Evolutionary conservation across 2,888 invertebrate genomes (phyloP).

Genomic region (Epinotia bilunana): DNA sequence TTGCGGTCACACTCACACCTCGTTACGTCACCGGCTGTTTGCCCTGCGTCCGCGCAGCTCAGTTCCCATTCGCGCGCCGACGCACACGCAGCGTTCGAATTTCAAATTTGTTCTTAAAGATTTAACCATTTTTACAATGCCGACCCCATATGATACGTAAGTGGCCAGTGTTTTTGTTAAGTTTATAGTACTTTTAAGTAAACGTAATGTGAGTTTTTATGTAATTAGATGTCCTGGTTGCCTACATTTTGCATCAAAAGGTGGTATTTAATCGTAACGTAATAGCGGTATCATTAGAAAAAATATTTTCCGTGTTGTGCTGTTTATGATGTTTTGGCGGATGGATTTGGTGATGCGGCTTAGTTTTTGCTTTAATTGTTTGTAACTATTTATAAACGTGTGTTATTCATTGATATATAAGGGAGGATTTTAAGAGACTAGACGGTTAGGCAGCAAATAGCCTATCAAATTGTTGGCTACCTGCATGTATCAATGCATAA

Average conservation of each 20-base stretch:
- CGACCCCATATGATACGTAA: conserved; percentile 49
- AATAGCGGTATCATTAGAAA: background rate
- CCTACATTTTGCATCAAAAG: background rate
- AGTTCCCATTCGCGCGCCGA: conserved; percentile 35
- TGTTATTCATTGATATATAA: no score
- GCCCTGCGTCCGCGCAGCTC: conserved; percentile 36
- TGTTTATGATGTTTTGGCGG: background rate
- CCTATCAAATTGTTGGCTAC: no score
- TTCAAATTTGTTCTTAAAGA: conserved; percentile 10
- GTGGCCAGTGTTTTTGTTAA: conserved; percentile 23
- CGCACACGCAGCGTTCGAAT: conserved; percentile 30
- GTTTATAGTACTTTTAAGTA: background rate
- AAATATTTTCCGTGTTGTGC: background rate
- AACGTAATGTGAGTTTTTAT: background rate
- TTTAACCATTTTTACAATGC: conserved; percentile 34
- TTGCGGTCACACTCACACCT: background rate
- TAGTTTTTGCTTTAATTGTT: no score
- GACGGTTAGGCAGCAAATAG: no score
- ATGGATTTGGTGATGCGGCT: no score
- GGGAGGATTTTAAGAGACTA: no score
- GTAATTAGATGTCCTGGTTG: background rate
- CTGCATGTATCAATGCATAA: background rate
- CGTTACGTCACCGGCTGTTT: conserved; percentile 39
- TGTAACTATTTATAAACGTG: no score
- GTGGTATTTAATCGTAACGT: background rate